phyloP scores from a whole-genome alignment of 2,113 vertebrate genomes.

The Chroicocephalus ridibundus region DNA sequence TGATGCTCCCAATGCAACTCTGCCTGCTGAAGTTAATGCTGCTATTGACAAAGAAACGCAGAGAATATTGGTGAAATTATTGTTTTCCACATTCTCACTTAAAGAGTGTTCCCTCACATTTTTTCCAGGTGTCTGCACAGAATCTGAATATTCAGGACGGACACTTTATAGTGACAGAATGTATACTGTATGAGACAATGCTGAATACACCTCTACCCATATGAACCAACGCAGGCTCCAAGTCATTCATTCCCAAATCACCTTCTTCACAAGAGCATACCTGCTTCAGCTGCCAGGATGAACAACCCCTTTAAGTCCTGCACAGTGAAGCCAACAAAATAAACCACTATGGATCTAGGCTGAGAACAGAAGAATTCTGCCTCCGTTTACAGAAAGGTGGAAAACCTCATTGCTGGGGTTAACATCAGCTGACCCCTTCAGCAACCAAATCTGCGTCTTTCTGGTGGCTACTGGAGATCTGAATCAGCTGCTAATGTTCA shows the following conservation, averaged over 20 bases:
- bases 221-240: not conserved
- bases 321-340: not conserved
- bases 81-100: not conserved
- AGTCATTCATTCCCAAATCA: not conserved
- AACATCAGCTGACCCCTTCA: not conserved
- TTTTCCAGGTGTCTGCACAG: not conserved
- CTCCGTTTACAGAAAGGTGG: not conserved
- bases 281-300: not conserved
- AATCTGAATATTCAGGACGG: not conserved
- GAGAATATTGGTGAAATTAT: not conserved
- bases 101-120: not conserved
- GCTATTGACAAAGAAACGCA: not conserved
- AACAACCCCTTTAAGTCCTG: not conserved
- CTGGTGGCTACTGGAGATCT: not conserved
- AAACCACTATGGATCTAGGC: not conserved
- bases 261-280: not conserved
- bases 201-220: not conserved
- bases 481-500: not conserved
- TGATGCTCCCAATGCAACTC: not conserved
- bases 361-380: not conserved
- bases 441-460: not conserved
- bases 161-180: not conserved
- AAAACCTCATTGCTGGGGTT: not conserved
- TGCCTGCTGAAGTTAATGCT: not conserved
- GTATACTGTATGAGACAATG: not conserved